Conservation (phyloP, 2,113 vertebrate genomes). For the Rhinichthys klamathensis region DNA sequence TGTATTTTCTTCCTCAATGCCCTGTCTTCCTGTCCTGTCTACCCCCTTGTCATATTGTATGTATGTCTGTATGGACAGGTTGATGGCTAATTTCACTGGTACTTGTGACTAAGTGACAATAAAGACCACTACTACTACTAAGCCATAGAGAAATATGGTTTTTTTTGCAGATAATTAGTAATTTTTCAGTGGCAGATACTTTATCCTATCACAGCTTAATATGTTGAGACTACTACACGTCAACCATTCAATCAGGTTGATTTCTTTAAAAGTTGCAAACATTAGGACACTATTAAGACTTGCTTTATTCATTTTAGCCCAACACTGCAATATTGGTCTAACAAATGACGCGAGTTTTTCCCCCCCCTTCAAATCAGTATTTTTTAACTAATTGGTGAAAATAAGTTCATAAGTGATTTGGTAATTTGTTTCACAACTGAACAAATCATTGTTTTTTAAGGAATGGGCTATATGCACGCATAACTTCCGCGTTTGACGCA, state of each 20-base stretch:
- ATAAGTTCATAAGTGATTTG: too few species aligned
- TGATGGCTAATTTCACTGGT: too few species aligned
- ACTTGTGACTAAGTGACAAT: too few species aligned
- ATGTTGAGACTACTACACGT: neutral
- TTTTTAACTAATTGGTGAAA: too few species aligned
- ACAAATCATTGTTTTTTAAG: neutral
- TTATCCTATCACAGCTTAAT: neutral
- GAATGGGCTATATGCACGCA: too few species aligned
- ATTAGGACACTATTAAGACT: neutral
- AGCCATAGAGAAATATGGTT: neutral
- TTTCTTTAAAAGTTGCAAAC: neutral
- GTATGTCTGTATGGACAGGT: too few species aligned
- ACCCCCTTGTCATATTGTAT: too few species aligned
- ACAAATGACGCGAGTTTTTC: neutral
- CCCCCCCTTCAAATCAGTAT: too few species aligned
- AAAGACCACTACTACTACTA: too few species aligned
- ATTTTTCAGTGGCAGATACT: neutral
- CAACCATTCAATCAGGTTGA: neutral
- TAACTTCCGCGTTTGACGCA: too few species aligned
- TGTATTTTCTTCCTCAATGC: too few species aligned
- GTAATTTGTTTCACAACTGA: neutral
- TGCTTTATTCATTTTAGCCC: neutral
- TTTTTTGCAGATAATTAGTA: neutral
- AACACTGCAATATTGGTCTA: neutral
- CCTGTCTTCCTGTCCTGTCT: too few species aligned